Percentiles rank a stretch among this genome's conserved stretches.
Evolutionary conservation across 2,113 vertebrate species (phyloP).

Genomic region (Mustelus asterias): DNA sequence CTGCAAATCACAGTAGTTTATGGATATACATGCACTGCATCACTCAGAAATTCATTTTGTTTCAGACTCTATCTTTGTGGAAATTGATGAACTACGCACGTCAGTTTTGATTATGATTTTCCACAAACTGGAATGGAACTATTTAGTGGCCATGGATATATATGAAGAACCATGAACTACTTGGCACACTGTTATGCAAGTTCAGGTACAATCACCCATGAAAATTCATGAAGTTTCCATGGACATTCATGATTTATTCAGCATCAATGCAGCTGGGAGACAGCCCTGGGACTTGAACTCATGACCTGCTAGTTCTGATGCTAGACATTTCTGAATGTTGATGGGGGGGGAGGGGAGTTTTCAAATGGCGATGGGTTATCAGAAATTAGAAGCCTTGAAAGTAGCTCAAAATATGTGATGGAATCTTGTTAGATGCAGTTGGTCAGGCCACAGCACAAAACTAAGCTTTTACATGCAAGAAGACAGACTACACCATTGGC

Average conservation of each 20-base stretch:
- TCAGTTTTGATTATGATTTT: neutral
- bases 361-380: neutral
- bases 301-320: conserved; percentile 14
- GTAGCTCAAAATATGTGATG: neutral
- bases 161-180: conserved; percentile 1
- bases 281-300: conserved; percentile 30
- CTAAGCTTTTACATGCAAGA: neutral
- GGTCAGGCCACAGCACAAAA: neutral
- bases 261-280: neutral
- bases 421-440: neutral
- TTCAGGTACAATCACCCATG: conserved; percentile 32
- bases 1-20: neutral
- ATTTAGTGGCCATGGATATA: conserved; percentile 8
- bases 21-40: neutral
- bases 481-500: neutral
- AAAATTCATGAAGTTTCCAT: conserved; percentile 35
- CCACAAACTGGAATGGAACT: neutral
- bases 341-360: neutral
- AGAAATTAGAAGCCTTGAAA: neutral
- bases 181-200: neutral
- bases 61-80: neutral
- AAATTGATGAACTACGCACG: neutral
- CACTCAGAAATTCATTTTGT: conserved; percentile 4
- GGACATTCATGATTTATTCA: conserved; percentile 38
- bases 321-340: neutral